phyloP scores from a whole-genome alignment of 2,888 invertebrate genomes.

The Patella depressa region DNA sequence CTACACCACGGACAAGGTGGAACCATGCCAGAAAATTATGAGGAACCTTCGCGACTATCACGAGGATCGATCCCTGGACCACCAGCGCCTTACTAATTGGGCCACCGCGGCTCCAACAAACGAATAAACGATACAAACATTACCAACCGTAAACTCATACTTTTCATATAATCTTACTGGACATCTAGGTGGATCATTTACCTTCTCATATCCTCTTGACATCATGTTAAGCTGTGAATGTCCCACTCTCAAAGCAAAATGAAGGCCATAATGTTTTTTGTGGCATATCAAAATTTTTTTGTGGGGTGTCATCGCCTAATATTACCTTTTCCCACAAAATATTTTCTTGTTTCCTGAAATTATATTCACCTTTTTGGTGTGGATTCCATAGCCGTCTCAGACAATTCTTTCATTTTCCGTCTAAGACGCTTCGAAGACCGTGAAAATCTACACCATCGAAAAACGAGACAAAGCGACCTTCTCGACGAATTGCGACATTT shows the following conservation, averaged over 20 bases:
- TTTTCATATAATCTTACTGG: conserved; percentile 4
- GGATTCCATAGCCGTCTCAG: neutral
- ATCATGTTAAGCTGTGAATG: neutral
- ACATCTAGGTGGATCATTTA: neutral
- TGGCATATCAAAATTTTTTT: neutral
- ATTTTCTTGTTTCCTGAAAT: conserved; percentile 10
- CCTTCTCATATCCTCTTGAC: conserved; percentile 6
- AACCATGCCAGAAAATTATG: no score
- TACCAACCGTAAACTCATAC: neutral
- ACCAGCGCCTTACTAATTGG: no score
- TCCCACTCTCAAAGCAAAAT: conserved; percentile 13
- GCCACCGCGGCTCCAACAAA: no score
- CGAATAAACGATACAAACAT: no score
- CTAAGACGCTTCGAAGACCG: neutral
- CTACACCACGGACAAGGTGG: no score
- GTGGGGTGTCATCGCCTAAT: conserved; percentile 11
- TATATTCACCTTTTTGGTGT: neutral
- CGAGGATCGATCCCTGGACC: no score
- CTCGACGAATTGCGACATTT: neutral
- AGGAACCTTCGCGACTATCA: no score
- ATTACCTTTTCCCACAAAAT: conserved; percentile 6
- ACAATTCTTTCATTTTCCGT: neutral
- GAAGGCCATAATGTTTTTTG: neutral
- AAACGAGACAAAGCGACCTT: neutral
- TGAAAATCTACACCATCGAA: neutral